phyloP scores from a whole-genome alignment of 2,113 vertebrate genomes.

The Setophaga coronata region DNA sequence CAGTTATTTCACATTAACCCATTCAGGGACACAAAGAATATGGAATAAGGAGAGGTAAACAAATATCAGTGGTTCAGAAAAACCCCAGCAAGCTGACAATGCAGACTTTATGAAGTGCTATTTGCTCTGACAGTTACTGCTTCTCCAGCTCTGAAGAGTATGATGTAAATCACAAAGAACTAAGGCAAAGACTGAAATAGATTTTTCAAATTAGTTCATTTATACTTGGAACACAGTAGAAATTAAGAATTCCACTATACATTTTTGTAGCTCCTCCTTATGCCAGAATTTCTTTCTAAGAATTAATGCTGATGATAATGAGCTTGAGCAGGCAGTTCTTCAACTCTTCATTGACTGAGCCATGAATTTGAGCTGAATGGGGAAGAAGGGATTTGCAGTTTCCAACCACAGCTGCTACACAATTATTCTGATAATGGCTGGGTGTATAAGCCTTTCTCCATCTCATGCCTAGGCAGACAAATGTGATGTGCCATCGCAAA shows the following conservation, averaged over 20 bases:
- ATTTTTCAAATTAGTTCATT: neutral
- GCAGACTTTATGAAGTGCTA: neutral
- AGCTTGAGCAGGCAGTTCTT: neutral
- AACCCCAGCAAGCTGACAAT: neutral
- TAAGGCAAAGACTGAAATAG: neutral
- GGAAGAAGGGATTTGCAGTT: neutral
- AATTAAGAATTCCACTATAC: neutral
- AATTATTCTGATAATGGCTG: neutral
- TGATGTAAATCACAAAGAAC: neutral
- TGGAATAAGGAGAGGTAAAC: accelerated
- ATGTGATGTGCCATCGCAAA: neutral
- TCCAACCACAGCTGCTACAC: neutral
- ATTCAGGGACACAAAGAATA: neutral
- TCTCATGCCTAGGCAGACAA: neutral
- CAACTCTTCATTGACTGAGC: neutral
- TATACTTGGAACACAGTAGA: neutral
- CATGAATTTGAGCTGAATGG: neutral
- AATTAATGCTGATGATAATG: neutral
- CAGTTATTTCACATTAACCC: neutral
- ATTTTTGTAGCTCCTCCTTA: neutral
- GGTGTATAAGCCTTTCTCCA: neutral
- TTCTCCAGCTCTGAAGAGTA: neutral
- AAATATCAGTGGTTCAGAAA: neutral
- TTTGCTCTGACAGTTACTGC: neutral
- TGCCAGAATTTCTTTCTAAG: neutral